Evolutionary conservation across 2,113 vertebrate genomes (phyloP).

Genomic region (Otolemur garnettii): DNA sequence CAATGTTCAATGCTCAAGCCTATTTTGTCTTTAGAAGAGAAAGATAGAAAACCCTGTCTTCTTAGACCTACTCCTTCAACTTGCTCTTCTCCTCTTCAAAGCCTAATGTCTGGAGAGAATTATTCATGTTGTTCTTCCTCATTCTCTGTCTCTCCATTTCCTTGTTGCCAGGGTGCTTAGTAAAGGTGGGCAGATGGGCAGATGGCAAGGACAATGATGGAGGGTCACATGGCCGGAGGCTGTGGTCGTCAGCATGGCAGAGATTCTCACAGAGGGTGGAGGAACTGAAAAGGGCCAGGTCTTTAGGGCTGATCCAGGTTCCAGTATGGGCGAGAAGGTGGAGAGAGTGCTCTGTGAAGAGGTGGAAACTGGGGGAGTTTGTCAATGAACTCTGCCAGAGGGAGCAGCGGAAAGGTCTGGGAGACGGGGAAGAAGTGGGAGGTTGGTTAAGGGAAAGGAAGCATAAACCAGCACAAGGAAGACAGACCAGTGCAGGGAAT

Average conservation of each 20-base stretch:
- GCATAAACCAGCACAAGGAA: neutral
- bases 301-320: neutral
- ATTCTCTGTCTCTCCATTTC: neutral
- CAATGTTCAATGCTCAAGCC: neutral
- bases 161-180: neutral
- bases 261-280: neutral
- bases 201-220: neutral
- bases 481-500: neutral
- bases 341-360: neutral
- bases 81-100: slow-evolving; percentile 5
- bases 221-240: too few species aligned
- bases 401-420: neutral
- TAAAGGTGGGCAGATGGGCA: neutral
- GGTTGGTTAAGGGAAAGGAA: neutral
- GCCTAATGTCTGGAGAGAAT: neutral
- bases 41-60: neutral
- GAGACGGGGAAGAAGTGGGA: neutral
- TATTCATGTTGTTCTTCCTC: neutral
- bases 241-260: neutral
- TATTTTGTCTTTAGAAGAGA: slow-evolving; percentile 23
- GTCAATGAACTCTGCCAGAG: neutral
- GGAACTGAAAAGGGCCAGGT: neutral
- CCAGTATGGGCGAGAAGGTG: neutral
- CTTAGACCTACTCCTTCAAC: neutral
- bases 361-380: neutral